Conservation (phyloP, 2,888 invertebrate genomes). For the Muschampia plurimacula region DNA sequence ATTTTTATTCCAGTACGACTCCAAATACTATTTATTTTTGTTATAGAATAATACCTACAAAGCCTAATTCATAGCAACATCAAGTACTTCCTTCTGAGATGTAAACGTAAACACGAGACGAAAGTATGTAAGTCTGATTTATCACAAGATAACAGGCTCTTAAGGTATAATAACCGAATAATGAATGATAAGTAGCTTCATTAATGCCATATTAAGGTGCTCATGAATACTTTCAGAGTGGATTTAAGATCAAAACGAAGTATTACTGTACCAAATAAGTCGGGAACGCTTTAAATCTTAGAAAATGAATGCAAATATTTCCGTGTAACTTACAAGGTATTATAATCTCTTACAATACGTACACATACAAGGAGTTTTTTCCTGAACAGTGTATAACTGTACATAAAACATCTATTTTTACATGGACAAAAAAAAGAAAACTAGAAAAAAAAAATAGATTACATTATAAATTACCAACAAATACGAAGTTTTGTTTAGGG, state of each 20-base stretch:
- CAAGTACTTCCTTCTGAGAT: slow-evolving; percentile 4
- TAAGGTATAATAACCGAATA: slow-evolving; percentile 47
- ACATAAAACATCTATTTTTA: too few relatives aligned
- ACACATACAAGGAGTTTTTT: not conserved
- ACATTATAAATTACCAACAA: too few relatives aligned
- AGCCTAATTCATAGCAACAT: slow-evolving; percentile 24
- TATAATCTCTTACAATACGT: slow-evolving; percentile 16
- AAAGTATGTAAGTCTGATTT: slow-evolving; percentile 39
- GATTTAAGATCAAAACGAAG: slow-evolving; percentile 41
- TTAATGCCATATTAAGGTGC: slow-evolving; percentile 47
- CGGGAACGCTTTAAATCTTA: slow-evolving; percentile 34
- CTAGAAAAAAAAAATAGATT: too few relatives aligned
- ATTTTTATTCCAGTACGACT: not conserved
- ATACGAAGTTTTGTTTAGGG: too few relatives aligned
- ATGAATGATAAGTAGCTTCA: slow-evolving; percentile 48
- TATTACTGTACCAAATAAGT: slow-evolving; percentile 37
- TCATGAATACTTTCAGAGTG: slow-evolving; percentile 41
- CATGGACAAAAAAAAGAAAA: too few relatives aligned
- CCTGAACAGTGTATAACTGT: not conserved
- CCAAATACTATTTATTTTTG: not conserved
- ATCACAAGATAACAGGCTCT: slow-evolving; percentile 43
- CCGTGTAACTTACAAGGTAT: slow-evolving; percentile 17
- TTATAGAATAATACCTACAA: slow-evolving; percentile 12
- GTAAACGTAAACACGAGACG: slow-evolving; percentile 29
- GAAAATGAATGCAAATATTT: slow-evolving; percentile 33